Evolutionary conservation across 1,140 invertebrate genomes (phyloP), one percentile per base, ranked within the genome.

Genomic region (Drosophila lowei): DNA sequence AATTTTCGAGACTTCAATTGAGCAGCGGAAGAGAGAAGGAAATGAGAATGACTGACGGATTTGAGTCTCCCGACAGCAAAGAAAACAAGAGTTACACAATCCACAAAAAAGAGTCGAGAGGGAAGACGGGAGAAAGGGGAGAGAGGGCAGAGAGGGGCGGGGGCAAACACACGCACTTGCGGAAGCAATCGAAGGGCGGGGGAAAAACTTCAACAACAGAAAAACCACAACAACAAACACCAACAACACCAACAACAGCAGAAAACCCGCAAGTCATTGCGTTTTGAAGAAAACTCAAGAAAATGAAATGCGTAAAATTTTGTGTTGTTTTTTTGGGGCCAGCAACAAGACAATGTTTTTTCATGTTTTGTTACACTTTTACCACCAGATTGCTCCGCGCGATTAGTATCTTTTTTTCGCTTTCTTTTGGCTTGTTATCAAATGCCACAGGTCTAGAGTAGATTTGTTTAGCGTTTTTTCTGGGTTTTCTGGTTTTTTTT

Each of bases 261-360:
- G 23, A 58, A 79, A 85, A 81, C 34, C 56, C 56, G 23, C 34
- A 72, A 84, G 79, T 84, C 79, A 84, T 85, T 53, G 70, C 53
- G 62, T 47, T 47, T 63, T 62, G 34, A 79, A 61, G 46, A 18
- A 55, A 61, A 56, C 50, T 6, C 13, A 13, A 50, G 34, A 55
- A 55, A 68, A 61, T 52, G 49, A 71, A 67, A 79, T 79, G 79
- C 79, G 72, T 84, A 63, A 79, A 85, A 84, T 85, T 66, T 70
- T 57, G n/a, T 66, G 57, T 52, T 2, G 13, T 21, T 8, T 7
- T 61, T 28, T 6, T 8, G 18, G 18, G 18, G 18, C n/a, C 9
- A 11, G 30, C 9, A 34, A 11, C 30, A 34, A 34, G 11, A 13
- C 11, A 38, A 38, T 13, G 34, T 38, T 13, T 23, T 7, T 49